Base-by-base conservation (phyloP, 1,140 invertebrate species). In the Aplysia californica region DNA sequence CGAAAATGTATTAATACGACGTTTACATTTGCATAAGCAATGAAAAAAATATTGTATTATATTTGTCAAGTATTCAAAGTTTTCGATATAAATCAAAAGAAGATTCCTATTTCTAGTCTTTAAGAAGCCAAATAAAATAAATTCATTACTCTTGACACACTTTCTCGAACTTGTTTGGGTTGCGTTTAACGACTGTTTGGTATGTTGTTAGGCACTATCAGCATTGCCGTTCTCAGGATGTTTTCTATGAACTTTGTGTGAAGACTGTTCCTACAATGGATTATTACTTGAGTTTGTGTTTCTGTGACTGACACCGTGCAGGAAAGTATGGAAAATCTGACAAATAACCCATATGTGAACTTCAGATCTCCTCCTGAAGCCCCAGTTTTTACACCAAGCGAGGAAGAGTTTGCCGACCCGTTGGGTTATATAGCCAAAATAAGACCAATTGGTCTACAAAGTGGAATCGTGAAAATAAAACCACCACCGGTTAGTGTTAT, bases 401-500 rank as follows among this genome's bases (percentile, higher is more conserved):
- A 95, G 84, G 94, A 95, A 86, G 95, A 97, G 89, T 97, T 97
- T 84, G 93, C 95, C 87, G 96, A 98, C 92, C 96, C 97, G 0
- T 91, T 98, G 15, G 94, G 95, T 81, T 99, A 96, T 84, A 96
- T 98, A 80, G 94, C 96, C 76, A 94, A 95, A 83, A 97, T 98
- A 56, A 92, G 94, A 78, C 92, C 94, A 0, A 91, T 93, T 76
- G 96, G 95, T 0, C 93, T 96, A 79, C 93, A 95, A 82, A 96
- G 93, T 90, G 97, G 97, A 4, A 93, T 98, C 68, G 97, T 96
- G 84, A 93, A 95, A 87, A 95, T 98, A 67, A 94, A 97, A 74
- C 95, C 97, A 44, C 97, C 97, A 10, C 85, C 92, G 33, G 94
- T 90, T 79, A 84, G 83, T 89, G 50, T 69, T 55, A 59, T 55